A percentile compares a stretch with the other conserved stretches of the same genome.
phyloP scores from a whole-genome alignment of 1,140 invertebrate genomes.

The Drosophila kepulauana region DNA sequence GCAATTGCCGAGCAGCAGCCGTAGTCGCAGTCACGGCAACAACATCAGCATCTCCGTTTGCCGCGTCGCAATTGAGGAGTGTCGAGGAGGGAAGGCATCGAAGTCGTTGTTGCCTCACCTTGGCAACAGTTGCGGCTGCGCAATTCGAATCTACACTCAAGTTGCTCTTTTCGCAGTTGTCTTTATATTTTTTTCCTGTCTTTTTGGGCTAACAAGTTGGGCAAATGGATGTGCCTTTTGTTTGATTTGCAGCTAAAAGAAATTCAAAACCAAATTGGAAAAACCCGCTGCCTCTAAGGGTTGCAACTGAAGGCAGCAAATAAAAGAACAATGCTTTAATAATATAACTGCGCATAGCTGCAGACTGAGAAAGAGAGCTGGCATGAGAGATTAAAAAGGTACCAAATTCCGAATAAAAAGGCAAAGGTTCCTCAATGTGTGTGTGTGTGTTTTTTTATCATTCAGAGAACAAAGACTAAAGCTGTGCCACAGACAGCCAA shows the following conservation, averaged over 20 bases:
- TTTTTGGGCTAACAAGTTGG: constrained; percentile 49
- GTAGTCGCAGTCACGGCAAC: not conserved
- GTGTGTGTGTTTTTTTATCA: constrained; percentile 69
- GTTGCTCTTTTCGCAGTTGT: constrained; percentile 66
- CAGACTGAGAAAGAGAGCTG: not conserved
- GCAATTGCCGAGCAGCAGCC: constrained; percentile 10
- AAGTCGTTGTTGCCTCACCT: not conserved
- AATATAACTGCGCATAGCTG: constrained; percentile 64
- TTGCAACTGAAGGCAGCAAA: constrained; percentile 49
- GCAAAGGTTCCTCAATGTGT: constrained; percentile 59
- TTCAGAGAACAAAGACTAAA: constrained; percentile 72
- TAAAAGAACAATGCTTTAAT: constrained; percentile 79
- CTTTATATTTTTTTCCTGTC: not conserved
- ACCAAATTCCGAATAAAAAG: constrained; percentile 83
- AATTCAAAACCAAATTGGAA: constrained; percentile 58
- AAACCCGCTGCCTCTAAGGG: constrained; percentile 68
- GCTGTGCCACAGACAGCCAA: constrained; percentile 4
- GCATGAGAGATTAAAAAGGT: constrained; percentile 74
- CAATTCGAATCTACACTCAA: constrained; percentile 23
- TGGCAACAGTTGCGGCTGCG: constrained; percentile 71
- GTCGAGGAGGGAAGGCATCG: no score
- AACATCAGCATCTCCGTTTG: not conserved
- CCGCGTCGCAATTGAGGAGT: constrained; percentile 38
- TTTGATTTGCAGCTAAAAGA: constrained; percentile 52
- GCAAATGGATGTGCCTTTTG: constrained; percentile 53